Conservation (phyloP, 2,888 invertebrate genomes). For the Rotaria macrura region DNA sequence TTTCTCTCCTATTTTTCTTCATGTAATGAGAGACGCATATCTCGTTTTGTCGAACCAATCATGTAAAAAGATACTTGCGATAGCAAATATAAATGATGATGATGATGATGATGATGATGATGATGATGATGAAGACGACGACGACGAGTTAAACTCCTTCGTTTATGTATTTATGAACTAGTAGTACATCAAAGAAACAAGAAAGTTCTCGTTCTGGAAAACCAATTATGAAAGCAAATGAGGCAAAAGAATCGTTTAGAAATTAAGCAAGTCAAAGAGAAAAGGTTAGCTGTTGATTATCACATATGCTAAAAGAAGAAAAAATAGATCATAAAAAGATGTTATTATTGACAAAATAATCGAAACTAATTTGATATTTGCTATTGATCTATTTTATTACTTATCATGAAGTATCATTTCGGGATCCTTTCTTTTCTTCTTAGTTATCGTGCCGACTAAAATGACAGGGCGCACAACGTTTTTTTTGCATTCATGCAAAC, state of each 20-base stretch:
- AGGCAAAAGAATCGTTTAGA: background rate
- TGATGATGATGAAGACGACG: too few relatives aligned
- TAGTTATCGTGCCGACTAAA: background rate
- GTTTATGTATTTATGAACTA: background rate
- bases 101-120: background rate
- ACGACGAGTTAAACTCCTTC: background rate
- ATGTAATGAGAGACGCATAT: background rate
- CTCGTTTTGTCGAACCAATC: background rate
- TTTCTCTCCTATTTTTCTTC: background rate
- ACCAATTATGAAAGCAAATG: background rate
- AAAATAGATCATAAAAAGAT: background rate
- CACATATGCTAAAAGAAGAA: background rate
- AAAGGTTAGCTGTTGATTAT: background rate
- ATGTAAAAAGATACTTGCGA: slow-evolving; percentile 3
- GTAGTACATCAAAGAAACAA: background rate
- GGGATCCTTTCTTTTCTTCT: background rate
- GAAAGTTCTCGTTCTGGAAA: background rate
- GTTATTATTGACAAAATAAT: too few relatives aligned
- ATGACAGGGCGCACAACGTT: background rate
- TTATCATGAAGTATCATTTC: background rate
- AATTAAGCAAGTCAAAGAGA: background rate
- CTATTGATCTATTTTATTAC: background rate
- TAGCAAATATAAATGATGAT: background rate
- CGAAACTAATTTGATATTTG: background rate
- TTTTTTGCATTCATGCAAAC: background rate